Base-by-base conservation (phyloP, 2,113 vertebrate species). In the Calypte anna region DNA sequence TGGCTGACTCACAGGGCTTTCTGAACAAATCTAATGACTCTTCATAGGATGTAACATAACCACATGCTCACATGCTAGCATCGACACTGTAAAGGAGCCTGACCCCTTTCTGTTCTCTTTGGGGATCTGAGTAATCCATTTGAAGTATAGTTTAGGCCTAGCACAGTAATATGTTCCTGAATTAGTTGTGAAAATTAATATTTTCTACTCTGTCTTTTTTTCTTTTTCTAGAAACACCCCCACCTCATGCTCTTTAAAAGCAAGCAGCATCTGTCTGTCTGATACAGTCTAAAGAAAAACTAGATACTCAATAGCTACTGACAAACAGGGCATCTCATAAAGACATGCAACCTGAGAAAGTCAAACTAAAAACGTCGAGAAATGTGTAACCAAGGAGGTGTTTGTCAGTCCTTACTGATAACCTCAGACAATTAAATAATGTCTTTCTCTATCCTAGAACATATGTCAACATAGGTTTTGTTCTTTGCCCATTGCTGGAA, bases 1-100 rank as follows among this genome's bases (percentile, higher is more conserved):
- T 95, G 85, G 86, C 82, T 77, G 82, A 72, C 90, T 94, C 91
- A 82, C 0, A 0, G 70, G 63, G 57, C 82, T 96, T 93, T 91
- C 75, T 83, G 87, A 86, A 48, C 33, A 88, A 53, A 90, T 83
- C 82, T 95, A 94, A 91, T 82, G 69, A 95, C 61, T 90, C 83
- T 82, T 95, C 64, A 36, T 82, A 66, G 53, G 14, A 54, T 73
- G 21, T 92, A 86, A 80, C 67, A 64, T 85, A 95, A 94, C 84
- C 90, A 90, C 55, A 83, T 67, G 84, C 48, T 90, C 63, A 33
- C 55, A 43, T 80, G 58, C 7, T 93, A 62, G 15, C 48, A 66
- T 64, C 78, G 82, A 86, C 85, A 77, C 28, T 83, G 51, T 80
- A 86, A 94, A 90, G 38, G 51, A 77, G 38, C 73, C 14, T 76